phyloP scores from a whole-genome alignment of 2,888 invertebrate species.

The Mesoligia furuncula region DNA sequence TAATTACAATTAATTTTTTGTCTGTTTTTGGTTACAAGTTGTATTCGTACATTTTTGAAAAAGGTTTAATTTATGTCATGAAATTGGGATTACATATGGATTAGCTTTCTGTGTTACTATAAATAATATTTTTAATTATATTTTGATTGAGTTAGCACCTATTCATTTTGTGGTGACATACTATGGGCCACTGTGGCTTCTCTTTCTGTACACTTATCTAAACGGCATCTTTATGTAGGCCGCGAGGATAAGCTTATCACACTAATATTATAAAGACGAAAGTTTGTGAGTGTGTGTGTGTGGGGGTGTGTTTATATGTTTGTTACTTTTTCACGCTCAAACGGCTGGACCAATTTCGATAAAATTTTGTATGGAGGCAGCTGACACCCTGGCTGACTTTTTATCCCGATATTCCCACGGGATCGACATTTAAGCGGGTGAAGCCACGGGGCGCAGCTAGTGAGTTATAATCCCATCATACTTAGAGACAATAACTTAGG shows the following conservation, averaged over 20 bases:
- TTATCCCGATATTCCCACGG: too few species aligned
- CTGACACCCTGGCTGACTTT: too few species aligned
- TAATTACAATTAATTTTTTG: constrained; percentile 4
- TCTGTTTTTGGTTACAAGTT: background rate
- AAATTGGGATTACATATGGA: background rate
- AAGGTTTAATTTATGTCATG: background rate
- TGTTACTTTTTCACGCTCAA: too few species aligned
- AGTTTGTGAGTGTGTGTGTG: too few species aligned
- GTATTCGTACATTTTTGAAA: background rate
- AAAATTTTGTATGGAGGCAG: too few species aligned
- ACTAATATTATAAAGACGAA: too few species aligned
- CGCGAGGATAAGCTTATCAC: background rate
- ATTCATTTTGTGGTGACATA: background rate
- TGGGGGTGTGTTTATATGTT: too few species aligned
- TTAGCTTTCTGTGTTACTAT: background rate
- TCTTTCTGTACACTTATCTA: too few species aligned
- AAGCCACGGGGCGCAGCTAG: too few species aligned
- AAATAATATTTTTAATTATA: background rate
- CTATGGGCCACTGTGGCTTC: background rate
- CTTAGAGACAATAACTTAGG: background rate
- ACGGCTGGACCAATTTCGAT: too few species aligned
- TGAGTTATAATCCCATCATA: background rate
- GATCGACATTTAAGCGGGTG: too few species aligned
- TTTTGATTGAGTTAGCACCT: background rate
- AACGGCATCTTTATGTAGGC: background rate